Evolutionary conservation across 2,888 invertebrate genomes (phyloP), one percentile per base, ranked within the genome.

Genomic region (Rotaria socialis): DNA sequence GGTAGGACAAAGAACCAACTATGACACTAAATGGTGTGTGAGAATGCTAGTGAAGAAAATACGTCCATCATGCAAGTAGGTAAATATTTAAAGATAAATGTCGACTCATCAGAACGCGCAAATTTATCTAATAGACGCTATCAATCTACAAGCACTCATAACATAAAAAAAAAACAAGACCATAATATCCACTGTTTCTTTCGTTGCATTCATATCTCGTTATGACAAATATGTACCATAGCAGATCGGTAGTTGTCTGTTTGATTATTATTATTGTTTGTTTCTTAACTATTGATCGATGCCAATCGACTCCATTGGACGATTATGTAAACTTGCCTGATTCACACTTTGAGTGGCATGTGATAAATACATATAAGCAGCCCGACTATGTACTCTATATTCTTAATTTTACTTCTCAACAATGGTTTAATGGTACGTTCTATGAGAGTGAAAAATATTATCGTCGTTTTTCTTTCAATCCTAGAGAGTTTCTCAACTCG

Each of bases 381-480:
- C 84, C 84, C 10, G 88, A 87, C 19, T 88, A 87, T 84, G 88
- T 86, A 0, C 50, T 88, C 7, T 87, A 88, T 84, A 85, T 87
- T 74, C 19, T 88, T 22, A 88, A 88, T 75, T 87, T 88, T 85
- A 88, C 88, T 47, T 88, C 88, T 84, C 88, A 88, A 84, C 87
- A 87, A 85, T 88, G 88, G 88, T 87, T 87, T 84, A 87, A 88
- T 86, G 75, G 87, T 87, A 41, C 84, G 22, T 35, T 35, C 2
- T 58, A 10, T n/a, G 52, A 52, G 10, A 52, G 52, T 14, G 16
- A 52, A 10, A 52, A 6, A 58, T 2, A 58, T 2, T 10, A n/a
- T 22, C 27, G 35, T 11, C 52, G 8, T 22, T 27, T 27, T 27
- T 41, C 41, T 41, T 41, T 41, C 27, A 41, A 41, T 74, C 5